phyloP scores from a whole-genome alignment of 2,113 vertebrate species.

The Mionectes macconnelli region DNA sequence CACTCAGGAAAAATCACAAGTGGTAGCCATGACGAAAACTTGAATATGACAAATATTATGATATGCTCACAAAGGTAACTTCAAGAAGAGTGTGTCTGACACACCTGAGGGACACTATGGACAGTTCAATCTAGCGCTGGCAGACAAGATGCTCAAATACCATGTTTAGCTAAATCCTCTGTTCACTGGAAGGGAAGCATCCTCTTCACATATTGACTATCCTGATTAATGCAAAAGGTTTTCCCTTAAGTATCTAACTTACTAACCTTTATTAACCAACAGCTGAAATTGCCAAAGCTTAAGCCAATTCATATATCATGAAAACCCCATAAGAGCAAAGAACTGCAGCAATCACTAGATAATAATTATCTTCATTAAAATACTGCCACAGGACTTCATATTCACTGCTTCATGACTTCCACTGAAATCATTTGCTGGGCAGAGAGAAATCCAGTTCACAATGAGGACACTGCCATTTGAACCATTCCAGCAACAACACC shows the following conservation, averaged over 20 bases:
- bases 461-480: background rate
- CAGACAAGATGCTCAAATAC: background rate
- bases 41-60: background rate
- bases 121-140: accelerated
- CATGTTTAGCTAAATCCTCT: background rate
- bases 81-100: background rate
- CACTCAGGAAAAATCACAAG: background rate
- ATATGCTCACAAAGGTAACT: background rate
- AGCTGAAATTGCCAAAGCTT: background rate
- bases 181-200: background rate
- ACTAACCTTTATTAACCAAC: background rate
- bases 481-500: background rate
- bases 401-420: background rate
- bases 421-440: background rate
- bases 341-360: background rate
- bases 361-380: background rate
- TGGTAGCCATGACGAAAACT: background rate
- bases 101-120: background rate
- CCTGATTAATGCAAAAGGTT: background rate
- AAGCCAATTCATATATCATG: background rate
- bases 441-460: background rate
- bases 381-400: background rate
- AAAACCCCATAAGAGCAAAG: background rate
- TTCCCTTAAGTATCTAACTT: background rate
- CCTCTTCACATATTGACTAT: background rate